Conservation (phyloP, 2,797 vertebrate genomes). For the Clarias pachynema region DNA sequence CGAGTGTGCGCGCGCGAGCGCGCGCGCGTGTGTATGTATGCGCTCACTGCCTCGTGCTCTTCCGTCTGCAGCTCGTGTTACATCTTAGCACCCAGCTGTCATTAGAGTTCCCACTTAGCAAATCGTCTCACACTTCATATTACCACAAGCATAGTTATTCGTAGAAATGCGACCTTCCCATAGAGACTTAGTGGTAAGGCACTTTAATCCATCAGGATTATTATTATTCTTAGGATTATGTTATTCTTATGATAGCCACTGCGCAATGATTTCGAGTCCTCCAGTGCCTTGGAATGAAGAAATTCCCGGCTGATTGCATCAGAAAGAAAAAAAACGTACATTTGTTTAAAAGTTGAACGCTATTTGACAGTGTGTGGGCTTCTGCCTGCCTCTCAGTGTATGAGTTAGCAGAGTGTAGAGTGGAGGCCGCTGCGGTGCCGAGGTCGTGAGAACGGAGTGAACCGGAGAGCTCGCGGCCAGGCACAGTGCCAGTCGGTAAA, state of each 20-base stretch:
- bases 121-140: constrained; percentile 45
- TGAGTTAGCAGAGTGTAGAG: constrained; percentile 76
- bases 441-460: constrained; percentile 89
- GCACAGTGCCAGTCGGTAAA: constrained; percentile 82
- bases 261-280: neutral
- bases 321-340: constrained; percentile 24
- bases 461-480: constrained; percentile 82
- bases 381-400: constrained; percentile 69
- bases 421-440: constrained; percentile 76
- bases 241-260: neutral
- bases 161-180: neutral
- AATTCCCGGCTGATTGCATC: neutral
- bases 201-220: neutral
- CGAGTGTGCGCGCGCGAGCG: constrained; percentile 51
- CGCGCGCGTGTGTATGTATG: neutral
- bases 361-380: constrained; percentile 74
- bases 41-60: constrained; percentile 66
- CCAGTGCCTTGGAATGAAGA: neutral
- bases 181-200: neutral
- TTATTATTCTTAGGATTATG: neutral
- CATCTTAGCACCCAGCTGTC: constrained; percentile 66
- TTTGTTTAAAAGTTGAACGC: constrained; percentile 1
- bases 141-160: constrained; percentile 9
- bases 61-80: constrained; percentile 67
- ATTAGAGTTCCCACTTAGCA: constrained; percentile 64